phyloP scores from a whole-genome alignment of 35 echinoderm and acorn worm species.

The Antedon bifida region DNA sequence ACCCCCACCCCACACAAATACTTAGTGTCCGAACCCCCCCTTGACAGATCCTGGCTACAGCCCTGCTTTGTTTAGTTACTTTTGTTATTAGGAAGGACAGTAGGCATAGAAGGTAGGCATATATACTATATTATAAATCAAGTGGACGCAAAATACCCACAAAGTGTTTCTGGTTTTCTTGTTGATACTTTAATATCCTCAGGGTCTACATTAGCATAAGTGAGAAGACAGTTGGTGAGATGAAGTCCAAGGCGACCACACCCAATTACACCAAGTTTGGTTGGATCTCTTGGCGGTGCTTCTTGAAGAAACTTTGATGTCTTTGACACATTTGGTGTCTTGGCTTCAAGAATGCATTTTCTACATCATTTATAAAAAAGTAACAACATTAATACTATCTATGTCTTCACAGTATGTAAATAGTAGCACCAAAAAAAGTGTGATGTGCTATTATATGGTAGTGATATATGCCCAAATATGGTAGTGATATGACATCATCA shows the following conservation, averaged over 20 bases:
- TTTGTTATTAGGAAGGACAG: too few species aligned
- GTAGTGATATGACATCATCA: too few species aligned
- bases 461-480: too few species aligned
- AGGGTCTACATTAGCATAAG: slow-evolving; percentile 76
- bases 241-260: slow-evolving; percentile 83
- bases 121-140: background rate
- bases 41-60: too few species aligned
- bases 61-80: too few species aligned
- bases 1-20: too few species aligned
- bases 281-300: slow-evolving; percentile 62
- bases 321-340: slow-evolving; percentile 68
- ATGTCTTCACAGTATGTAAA: too few species aligned
- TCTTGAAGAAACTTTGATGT: slow-evolving; percentile 91
- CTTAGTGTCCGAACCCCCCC: too few species aligned
- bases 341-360: slow-evolving; percentile 72
- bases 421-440: too few species aligned
- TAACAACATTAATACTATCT: background rate
- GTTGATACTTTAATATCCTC: slow-evolving; percentile 71
- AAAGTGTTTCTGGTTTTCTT: slow-evolving; percentile 77
- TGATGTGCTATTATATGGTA: too few species aligned
- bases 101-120: too few species aligned
- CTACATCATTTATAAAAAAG: slow-evolving; percentile 35
- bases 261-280: slow-evolving; percentile 69
- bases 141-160: slow-evolving; percentile 10
- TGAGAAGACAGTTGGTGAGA: slow-evolving; percentile 66